These are phyloP conservation scores for Otolemur crassicaudatus DNA, from an alignment of 2,797 vertebrate genomes.

Conservation along the genomic window DNA sequence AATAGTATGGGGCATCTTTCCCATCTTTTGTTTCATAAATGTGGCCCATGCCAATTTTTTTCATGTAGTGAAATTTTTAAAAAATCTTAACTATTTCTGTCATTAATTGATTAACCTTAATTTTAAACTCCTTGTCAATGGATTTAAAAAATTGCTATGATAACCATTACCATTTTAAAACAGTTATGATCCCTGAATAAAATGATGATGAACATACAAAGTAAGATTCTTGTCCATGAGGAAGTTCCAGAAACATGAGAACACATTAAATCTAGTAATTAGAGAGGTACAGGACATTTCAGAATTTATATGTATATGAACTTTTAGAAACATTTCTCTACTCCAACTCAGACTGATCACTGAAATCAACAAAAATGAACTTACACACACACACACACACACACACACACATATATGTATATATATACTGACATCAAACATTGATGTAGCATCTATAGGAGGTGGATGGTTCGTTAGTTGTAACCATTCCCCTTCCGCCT, in stretches of 20 bases:
- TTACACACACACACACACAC: background rate
- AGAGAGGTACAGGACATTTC: background rate
- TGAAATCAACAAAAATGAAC: background rate
- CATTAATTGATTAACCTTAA: conserved; percentile 65
- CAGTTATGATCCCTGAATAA: conserved; percentile 5
- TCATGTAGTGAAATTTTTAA: background rate
- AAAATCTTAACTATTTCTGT: conserved; percentile 28
- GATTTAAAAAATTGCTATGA: conserved; percentile 63
- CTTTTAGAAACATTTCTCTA: conserved; percentile 66
- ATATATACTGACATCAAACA: background rate
- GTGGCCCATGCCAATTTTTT: background rate
- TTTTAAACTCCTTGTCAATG: conserved; percentile 49
- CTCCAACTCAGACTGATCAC: conserved; percentile 31
- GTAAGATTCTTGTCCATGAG: conserved; percentile 10
- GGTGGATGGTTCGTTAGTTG: background rate
- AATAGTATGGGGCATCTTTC: conserved; percentile 53
- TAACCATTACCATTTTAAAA: conserved; percentile 54
- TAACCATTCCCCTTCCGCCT: background rate
- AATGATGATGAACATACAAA: conserved; percentile 47
- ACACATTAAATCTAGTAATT: background rate
- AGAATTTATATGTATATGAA: background rate
- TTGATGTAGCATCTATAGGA: background rate
- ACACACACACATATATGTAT: too few species aligned
- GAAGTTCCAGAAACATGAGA: conserved; percentile 51
- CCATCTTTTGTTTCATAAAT: conserved; percentile 57